These are phyloP conservation scores for Dissostichus mawsoni DNA, from an alignment of 2,113 vertebrate genomes.

Conservation along the genomic window DNA sequence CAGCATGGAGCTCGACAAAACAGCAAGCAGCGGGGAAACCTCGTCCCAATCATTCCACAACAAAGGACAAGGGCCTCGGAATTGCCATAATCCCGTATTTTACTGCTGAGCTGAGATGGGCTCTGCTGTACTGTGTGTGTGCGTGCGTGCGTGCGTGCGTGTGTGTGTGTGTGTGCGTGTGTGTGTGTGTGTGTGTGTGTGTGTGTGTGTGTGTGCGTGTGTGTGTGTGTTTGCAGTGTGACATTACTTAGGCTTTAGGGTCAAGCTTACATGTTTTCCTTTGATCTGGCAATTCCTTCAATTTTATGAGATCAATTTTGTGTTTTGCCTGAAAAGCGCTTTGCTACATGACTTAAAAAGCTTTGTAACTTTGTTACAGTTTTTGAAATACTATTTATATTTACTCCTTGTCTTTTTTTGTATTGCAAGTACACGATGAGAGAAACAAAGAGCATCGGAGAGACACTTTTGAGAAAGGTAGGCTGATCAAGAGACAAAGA, in stretches of 20 bases:
- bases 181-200: background rate
- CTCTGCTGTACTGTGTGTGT: slow-evolving; percentile 40
- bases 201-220: background rate
- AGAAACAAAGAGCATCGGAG: background rate
- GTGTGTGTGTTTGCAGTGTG: background rate
- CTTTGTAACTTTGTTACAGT: background rate
- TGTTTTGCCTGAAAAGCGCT: background rate
- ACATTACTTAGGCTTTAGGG: slow-evolving; percentile 53
- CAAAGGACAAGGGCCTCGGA: slow-evolving; percentile 71
- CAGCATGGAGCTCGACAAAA: slow-evolving; percentile 46
- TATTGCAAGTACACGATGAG: background rate
- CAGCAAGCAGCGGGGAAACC: slow-evolving; percentile 62
- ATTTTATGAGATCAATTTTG: slow-evolving; percentile 47
- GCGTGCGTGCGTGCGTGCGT: background rate
- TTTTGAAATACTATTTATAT: background rate
- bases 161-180: background rate
- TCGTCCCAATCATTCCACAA: slow-evolving; percentile 76
- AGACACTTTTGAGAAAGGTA: slow-evolving; percentile 18
- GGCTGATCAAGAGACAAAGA: slow-evolving; percentile 38
- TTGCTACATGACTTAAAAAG: background rate
- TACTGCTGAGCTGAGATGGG: slow-evolving; percentile 72
- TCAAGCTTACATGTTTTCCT: slow-evolving; percentile 43
- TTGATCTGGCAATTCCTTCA: slow-evolving; percentile 45
- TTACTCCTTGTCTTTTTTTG: background rate
- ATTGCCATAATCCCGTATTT: slow-evolving; percentile 76